These are phyloP conservation scores for Ctenomys sociabilis DNA, from an alignment of 2,113 vertebrate genomes.

Conservation along the genomic window DNA sequence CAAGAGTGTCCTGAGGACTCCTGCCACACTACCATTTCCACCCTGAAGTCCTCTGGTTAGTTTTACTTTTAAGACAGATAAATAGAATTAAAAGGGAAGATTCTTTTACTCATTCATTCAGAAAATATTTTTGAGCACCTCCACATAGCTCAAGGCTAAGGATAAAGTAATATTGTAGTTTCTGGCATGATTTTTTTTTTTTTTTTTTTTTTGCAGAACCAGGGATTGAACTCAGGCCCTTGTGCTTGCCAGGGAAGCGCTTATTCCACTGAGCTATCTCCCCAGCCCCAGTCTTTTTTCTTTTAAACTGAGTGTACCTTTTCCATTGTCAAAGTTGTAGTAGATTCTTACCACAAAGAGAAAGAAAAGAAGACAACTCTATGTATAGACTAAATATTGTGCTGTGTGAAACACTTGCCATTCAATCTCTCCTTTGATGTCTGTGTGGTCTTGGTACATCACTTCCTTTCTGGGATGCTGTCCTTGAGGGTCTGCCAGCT, in stretches of 20 bases:
- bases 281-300: too few species aligned
- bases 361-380: not conserved
- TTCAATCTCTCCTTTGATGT: not conserved
- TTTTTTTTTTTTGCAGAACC: conserved; percentile 10
- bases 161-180: not conserved
- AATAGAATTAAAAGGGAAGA: not conserved
- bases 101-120: not conserved
- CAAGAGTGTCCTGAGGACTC: not conserved
- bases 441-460: conserved; percentile 5
- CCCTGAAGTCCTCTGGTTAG: not conserved
- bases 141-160: not conserved
- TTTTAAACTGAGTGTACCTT: not conserved
- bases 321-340: not conserved
- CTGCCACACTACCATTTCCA: not conserved
- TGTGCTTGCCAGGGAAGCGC: too few species aligned
- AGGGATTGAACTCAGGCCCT: too few species aligned
- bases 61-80: not conserved
- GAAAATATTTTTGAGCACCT: not conserved
- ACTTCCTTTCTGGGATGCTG: not conserved
- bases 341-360: not conserved
- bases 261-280: too few species aligned
- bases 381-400: not conserved
- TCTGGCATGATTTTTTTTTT: conserved; percentile 17
- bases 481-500: not conserved
- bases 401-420: not conserved